Evolutionary conservation across 2,888 invertebrate genomes (phyloP).

Genomic region (Oligia latruncula): DNA sequence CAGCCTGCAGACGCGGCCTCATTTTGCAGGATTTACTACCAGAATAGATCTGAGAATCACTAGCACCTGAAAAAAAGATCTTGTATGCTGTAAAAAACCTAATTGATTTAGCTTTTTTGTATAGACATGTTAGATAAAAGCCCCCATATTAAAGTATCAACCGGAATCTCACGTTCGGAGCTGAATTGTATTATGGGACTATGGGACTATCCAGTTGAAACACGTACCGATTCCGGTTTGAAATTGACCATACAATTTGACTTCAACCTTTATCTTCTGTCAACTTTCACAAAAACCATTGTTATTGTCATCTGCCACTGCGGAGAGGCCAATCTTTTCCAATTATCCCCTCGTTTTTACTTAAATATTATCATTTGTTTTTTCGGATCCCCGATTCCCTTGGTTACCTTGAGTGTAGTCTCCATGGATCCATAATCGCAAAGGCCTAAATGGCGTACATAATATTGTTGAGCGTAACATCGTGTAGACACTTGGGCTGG

Average conservation of each 20-base stretch:
- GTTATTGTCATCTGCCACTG: not conserved
- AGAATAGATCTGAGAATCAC: not conserved
- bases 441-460: slow-evolving; percentile 16
- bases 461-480: slow-evolving; percentile 36
- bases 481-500: slow-evolving; percentile 24
- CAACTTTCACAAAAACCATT: not conserved
- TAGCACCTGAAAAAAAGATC: not conserved
- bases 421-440: slow-evolving; percentile 7
- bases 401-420: not conserved
- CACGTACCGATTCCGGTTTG: not conserved
- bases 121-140: not conserved
- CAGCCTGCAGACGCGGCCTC: not conserved
- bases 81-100: not conserved
- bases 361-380: not conserved
- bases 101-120: not conserved
- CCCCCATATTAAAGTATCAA: not conserved
- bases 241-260: not conserved
- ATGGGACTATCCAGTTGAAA: slow-evolving; percentile 3
- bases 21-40: not conserved
- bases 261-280: not conserved
- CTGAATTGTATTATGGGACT: not conserved
- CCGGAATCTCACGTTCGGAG: slow-evolving; percentile 19
- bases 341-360: not conserved
- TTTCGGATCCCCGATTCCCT: not conserved
- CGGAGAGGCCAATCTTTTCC: not conserved